phyloP scores from a whole-genome alignment of 2,113 vertebrate genomes.

The Synodontis membranacea region DNA sequence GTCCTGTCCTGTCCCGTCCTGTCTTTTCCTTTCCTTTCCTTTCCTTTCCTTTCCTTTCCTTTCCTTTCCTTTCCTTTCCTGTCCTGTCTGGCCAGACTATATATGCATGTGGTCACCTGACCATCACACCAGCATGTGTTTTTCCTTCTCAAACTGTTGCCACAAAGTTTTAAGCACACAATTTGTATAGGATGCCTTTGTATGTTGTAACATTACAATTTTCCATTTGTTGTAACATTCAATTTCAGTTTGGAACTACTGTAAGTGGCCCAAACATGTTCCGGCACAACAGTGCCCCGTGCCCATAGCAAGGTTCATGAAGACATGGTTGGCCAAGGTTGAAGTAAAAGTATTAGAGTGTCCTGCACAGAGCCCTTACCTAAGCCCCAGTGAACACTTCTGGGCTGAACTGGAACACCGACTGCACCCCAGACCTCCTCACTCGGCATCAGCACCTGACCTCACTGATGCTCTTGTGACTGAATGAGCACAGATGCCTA shows the following conservation, averaged over 20 bases:
- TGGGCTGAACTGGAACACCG: neutral
- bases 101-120: neutral
- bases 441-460: neutral
- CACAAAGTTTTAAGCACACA: neutral
- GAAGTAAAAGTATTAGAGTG: neutral
- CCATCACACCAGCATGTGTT: neutral
- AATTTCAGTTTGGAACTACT: neutral
- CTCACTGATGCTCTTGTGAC: neutral
- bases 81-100: too few relatives aligned
- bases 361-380: neutral
- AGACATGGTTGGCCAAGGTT: neutral
- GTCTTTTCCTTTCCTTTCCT: too few relatives aligned
- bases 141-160: neutral
- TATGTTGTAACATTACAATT: neutral
- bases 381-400: neutral
- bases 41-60: too few relatives aligned
- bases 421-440: neutral
- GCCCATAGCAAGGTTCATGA: neutral
- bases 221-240: neutral
- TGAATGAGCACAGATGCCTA: neutral
- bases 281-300: neutral
- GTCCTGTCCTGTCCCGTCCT: too few relatives aligned
- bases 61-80: too few relatives aligned
- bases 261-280: neutral
- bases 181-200: neutral